Evolutionary conservation across 2,113 vertebrate genomes (phyloP).

Genomic region (Dasyprocta punctata): DNA sequence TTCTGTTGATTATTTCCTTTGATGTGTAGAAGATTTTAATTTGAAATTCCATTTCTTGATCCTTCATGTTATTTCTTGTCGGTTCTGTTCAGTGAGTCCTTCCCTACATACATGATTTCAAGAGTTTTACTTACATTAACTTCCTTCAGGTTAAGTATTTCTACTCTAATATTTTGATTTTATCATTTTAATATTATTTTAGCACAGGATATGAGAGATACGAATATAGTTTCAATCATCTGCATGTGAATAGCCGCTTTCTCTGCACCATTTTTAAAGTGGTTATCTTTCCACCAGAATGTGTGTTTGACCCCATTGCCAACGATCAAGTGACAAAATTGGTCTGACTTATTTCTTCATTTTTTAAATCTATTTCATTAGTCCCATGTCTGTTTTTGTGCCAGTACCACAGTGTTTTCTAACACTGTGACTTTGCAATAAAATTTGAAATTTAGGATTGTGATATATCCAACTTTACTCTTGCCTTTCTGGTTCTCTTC

Average conservation of each 20-base stretch:
- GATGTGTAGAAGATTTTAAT: not conserved
- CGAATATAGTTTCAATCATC: not conserved
- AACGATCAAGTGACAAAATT: not conserved
- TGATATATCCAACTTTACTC: not conserved
- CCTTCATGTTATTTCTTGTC: not conserved
- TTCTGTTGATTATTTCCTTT: not conserved
- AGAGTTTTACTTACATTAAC: not conserved
- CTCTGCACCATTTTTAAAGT: not conserved
- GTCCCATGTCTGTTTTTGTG: not conserved
- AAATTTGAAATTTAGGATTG: not conserved
- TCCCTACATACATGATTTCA: not conserved
- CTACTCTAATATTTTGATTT: not conserved
- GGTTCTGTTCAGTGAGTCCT: not conserved
- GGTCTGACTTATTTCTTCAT: not conserved
- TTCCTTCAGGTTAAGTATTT: not conserved
- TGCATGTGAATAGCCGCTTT: not conserved
- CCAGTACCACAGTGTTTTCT: not conserved
- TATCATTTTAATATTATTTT: too few relatives aligned
- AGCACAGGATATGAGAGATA: not conserved
- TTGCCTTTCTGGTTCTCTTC: not conserved
- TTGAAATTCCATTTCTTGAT: not conserved
- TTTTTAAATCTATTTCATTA: not conserved
- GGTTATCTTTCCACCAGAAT: not conserved
- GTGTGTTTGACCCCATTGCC: not conserved
- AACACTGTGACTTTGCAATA: not conserved